A percentile compares a stretch with the other conserved stretches of the same genome.
These are phyloP conservation scores for Eospalax fontanierii DNA, from an alignment of 2,797 vertebrate species.

Conservation along the genomic window DNA sequence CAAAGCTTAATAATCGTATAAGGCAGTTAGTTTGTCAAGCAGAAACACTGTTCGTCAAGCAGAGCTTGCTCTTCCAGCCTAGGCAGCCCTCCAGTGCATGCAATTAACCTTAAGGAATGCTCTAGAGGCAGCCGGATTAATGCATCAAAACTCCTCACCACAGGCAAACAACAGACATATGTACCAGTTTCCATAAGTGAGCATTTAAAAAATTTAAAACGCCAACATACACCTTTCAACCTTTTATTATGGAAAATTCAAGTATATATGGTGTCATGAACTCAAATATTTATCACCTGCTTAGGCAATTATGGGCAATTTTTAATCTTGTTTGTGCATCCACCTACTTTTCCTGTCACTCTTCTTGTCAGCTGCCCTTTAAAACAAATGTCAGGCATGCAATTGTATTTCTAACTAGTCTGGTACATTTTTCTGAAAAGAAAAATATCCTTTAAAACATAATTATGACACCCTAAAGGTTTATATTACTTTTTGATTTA, in stretches of 20 bases:
- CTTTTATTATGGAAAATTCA: constrained; percentile 50
- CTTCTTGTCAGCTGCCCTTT: background rate
- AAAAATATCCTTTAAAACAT: background rate
- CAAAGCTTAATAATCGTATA: constrained; percentile 63
- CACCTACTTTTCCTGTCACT: background rate
- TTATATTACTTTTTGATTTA: background rate
- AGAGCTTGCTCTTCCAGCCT: constrained; percentile 16
- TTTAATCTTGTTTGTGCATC: background rate
- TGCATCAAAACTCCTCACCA: constrained; percentile 57
- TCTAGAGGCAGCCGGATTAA: constrained; percentile 36
- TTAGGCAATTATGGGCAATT: constrained; percentile 44
- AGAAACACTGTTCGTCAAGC: constrained; percentile 1
- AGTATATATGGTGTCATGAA: background rate
- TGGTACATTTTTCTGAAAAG: background rate
- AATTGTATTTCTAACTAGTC: constrained; percentile 13
- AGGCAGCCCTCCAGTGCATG: constrained; percentile 33
- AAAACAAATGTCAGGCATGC: constrained; percentile 6
- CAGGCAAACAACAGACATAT: constrained; percentile 43
- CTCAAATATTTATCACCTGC: background rate
- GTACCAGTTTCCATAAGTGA: background rate
- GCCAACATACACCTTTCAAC: background rate
- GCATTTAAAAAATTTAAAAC: constrained; percentile 40
- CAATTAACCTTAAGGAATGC: constrained; percentile 74
- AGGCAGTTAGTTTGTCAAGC: background rate
- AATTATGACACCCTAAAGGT: background rate